These are phyloP conservation scores for Macrochelys suwanniensis DNA, from an alignment of 2,797 vertebrate genomes.

Conservation along the genomic window DNA sequence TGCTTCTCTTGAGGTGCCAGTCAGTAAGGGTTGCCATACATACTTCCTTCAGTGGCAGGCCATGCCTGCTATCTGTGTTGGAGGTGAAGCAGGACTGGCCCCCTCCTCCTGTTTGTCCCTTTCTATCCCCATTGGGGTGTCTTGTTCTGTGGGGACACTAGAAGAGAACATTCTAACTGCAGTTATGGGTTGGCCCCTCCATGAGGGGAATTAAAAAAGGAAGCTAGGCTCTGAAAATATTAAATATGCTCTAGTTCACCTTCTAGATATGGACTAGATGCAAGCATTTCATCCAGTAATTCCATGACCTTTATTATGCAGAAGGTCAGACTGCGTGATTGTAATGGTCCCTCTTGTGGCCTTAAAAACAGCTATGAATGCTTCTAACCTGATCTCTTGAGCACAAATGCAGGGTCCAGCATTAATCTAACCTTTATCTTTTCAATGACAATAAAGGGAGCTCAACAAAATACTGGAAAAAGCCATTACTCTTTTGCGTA, in stretches of 20 bases:
- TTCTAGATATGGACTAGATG: not conserved
- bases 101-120: not conserved
- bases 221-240: accelerated
- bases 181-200: not conserved
- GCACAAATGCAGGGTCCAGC: accelerated
- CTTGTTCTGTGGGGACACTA: accelerated
- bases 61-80: not conserved
- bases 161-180: not conserved
- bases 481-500: not conserved
- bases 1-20: accelerated
- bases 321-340: not conserved
- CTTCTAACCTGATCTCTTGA: not conserved
- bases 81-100: not conserved
- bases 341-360: not conserved
- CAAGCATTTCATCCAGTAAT: not conserved
- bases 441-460: not conserved
- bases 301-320: not conserved
- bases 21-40: not conserved
- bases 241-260: not conserved
- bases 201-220: not conserved
- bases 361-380: not conserved
- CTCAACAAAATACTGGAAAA: not conserved
- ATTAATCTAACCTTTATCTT: not conserved
- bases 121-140: accelerated
- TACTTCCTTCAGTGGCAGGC: not conserved